Conservation (phyloP, 1,140 invertebrate species). For the Trialeurodes vaporariorum region DNA sequence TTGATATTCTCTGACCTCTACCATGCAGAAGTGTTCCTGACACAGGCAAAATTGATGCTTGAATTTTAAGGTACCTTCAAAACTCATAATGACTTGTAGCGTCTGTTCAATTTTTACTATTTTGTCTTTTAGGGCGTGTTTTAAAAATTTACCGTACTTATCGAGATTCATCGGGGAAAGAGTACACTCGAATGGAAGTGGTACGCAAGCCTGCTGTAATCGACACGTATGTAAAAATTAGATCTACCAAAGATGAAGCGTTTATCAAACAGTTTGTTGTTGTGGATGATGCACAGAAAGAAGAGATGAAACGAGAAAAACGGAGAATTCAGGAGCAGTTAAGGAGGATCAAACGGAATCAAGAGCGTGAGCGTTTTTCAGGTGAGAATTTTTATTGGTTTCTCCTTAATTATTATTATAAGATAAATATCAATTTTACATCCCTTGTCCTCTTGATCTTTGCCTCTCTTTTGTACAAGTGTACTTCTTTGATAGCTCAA, state of each 20-base stretch:
- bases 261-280: slow-evolving; percentile 89
- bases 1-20: no score
- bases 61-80: no score
- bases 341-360: slow-evolving; percentile 81
- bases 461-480: no score
- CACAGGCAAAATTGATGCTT: no score
- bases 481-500: no score
- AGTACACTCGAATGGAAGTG: slow-evolving; percentile 86
- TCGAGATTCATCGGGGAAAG: slow-evolving; percentile 74
- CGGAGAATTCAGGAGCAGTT: slow-evolving; percentile 92
- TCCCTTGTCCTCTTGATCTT: no score
- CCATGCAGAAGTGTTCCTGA: no score
- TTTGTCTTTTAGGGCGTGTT: slow-evolving; percentile 53
- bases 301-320: slow-evolving; percentile 94
- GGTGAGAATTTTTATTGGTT: no score
- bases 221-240: slow-evolving; percentile 91
- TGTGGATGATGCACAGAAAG: slow-evolving; percentile 80
- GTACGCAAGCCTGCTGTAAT: slow-evolving; percentile 90
- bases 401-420: no score
- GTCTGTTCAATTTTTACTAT: no score
- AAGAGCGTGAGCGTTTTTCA: slow-evolving; percentile 58
- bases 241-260: slow-evolving; percentile 86
- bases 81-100: no score
- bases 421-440: no score
- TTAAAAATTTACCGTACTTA: slow-evolving; percentile 94